Conservation (phyloP, 2,888 invertebrate species). For the Teleogryllus oceanicus region DNA sequence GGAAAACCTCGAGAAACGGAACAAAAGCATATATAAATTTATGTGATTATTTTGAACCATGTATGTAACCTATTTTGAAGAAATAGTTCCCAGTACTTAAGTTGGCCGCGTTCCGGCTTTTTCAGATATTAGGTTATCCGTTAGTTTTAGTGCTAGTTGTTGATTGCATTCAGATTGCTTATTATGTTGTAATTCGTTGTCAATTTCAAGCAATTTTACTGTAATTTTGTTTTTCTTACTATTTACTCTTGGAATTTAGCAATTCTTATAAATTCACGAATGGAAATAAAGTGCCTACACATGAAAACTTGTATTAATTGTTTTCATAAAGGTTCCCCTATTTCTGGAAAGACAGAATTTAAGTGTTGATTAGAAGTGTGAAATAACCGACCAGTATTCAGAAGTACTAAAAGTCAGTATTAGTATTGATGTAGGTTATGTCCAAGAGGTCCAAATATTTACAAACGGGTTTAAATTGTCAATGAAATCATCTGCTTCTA, state of each 20-base stretch:
- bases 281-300: background rate
- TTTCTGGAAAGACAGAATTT: background rate
- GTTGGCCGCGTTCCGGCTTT: conserved; percentile 34
- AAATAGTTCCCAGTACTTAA: conserved; percentile 24
- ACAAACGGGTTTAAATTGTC: no score
- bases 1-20: conserved; percentile 34
- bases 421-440: no score
- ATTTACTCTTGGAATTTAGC: background rate
- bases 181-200: conserved; percentile 3
- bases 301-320: background rate
- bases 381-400: no score
- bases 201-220: background rate
- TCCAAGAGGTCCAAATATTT: no score
- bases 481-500: no score
- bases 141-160: background rate
- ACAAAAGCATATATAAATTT: conserved; percentile 28
- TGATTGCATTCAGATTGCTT: background rate
- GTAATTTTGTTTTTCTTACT: background rate
- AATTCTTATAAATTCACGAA: background rate
- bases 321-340: background rate
- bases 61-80: conserved; percentile 26
- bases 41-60: conserved; percentile 28
- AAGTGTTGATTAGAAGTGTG: no score
- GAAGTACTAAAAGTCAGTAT: no score
- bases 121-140: conserved; percentile 3